Evolutionary conservation across 2,113 vertebrate species (phyloP), one percentile per base, ranked within the genome.

Genomic region (Gulo gulo): DNA sequence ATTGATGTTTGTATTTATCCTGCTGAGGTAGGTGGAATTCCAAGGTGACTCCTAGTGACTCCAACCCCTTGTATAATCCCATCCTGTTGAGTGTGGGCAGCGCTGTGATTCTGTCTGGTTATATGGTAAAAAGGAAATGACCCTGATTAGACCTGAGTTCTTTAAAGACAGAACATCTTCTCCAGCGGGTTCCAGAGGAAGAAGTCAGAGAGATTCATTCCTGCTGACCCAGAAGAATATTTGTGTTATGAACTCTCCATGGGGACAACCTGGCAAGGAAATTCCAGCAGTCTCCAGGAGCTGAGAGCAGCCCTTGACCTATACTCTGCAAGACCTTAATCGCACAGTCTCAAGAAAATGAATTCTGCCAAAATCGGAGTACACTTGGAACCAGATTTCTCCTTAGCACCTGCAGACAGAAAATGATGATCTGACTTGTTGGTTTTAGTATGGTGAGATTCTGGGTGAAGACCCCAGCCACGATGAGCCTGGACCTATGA

Each of bases 91-190:
- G 24, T 52, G 23, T 36, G 24, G 26, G 29, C 81, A 95, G 34
- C 79, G 7, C 10, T 73, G 36, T 61, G 26, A 95, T 42, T 80
- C 26, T 76, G 24, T 50, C 65, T 7, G 55, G 23, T 45, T 42
- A 39, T 10, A 36, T 6, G 61, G 24, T 63, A 79, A 95, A 74
- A 84, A 8, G 36, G 18, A 90, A 29, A 45, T 76, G 26, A 91
- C 57, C 79, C 15, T 11, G 26, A 10, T 63, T 88, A 81, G 36
- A 87, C 9, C 47, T 55, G 34, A 94, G 10, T n/a, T 7, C 5
- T 83, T 86, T 74, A 61, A 96, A 94, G 89, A 84, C 45, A 83
- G 42, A 94, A 93, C 7, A 1, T 76, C 73, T 93, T 85, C 31
- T 65, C 24, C 39, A 61, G 34, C 50, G 67, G 59, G 23, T 31